Evolutionary conservation across 1,140 invertebrate genomes (phyloP), one percentile per base, ranked within the genome.

Genomic region (Drosophila miranda): DNA sequence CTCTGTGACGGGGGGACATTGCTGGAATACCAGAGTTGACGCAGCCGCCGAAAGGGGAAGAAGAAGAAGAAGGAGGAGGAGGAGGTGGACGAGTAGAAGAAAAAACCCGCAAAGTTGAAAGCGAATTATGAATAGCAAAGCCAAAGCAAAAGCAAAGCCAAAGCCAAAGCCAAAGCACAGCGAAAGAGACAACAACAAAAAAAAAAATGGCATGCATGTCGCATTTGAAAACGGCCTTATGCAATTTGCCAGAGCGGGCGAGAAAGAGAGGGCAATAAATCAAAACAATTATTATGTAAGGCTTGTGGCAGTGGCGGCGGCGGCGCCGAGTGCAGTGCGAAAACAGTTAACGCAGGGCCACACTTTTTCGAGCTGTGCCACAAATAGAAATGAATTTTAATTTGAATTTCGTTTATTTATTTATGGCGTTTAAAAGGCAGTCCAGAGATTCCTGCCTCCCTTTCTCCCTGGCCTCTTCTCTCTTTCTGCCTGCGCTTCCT

Each of bases 281-380:
- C 79, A 87, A 81, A 81, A 81, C 78, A 81, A 81, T 81, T 80
- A 81, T 86, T 86, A 86, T 86, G 81, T 79, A 86, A 86, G 81
- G 63, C 62, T 51, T 68, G 81, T 59, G 56, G 68, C 41, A 59
- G 59, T 58, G 46, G 23, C 53, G 6, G 16, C 38, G 52, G 14
- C 16, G 26, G 38, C 68, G n/a, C n/a, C n/a, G 23, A 69, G 44
- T 56, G 66, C 66, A 73, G 58, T 59, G 11, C 54, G 71, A 73
- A 75, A 74, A 57, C 75, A 58, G 63, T 75, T 59, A 80, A 13
- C 34, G 68, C 76, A 69, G 72, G 66, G 60, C 79, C 72, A 73
- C 71, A 79, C 59, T 63, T 61, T 80, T 83, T 68, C 57, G 34
- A 58, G 59, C 48, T 73, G 55, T 82, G 72, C 56, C 34, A 38